Evolutionary conservation across 1,140 invertebrate species (phyloP), one percentile per base, ranked within the genome.

Genomic region (Drosophila kurseongensis): DNA sequence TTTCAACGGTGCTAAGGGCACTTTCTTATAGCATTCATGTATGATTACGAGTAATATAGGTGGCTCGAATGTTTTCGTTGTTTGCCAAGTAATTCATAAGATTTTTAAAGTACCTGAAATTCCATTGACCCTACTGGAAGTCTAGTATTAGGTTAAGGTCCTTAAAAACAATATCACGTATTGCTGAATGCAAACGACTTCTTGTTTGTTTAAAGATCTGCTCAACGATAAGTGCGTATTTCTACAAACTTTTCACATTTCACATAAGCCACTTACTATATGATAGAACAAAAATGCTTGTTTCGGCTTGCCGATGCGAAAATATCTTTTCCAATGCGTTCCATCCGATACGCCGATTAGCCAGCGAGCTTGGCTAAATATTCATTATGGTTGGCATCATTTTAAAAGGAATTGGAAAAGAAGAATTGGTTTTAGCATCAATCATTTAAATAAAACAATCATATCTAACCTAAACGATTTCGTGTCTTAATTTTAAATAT

Each of bases 101-200:
- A 89, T 89, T 89, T 89, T 89, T 55, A 89, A 89, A 84, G 84
- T 89, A 89, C 84, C 84, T 89, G 84, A 89, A 80, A 84, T 89
- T 89, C 77, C 84, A 88, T 71, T 65, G 54, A 80, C 60, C 71
- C 84, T 57, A 69, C 54, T 77, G 79, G 79, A 88, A 88, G 73
- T 82, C 73, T 71, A 69, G 58, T 78, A 78, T 75, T 89, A 89
- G 80, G 58, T 80, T 84, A 89, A 89, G 85, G 48, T 82, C 61
- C 68, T 78, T 72, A 45, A 52, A 52, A 74, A 59, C 40, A 32
- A 62, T 45, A 66, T 36, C 12, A 72, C 42, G 57, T 59, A 71
- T 66, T 75, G 66, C 65, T 79, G 50, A 83, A 56, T 61, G 66
- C 74, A 78, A 56, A 83, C 45, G 61, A 60, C 55, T 69, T 80